Percentiles rank a stretch among this genome's conserved stretches.
These are phyloP conservation scores for Caenorhabditis sp. DNA, from an alignment of 2,888 invertebrate species.

Conservation along the genomic window DNA sequence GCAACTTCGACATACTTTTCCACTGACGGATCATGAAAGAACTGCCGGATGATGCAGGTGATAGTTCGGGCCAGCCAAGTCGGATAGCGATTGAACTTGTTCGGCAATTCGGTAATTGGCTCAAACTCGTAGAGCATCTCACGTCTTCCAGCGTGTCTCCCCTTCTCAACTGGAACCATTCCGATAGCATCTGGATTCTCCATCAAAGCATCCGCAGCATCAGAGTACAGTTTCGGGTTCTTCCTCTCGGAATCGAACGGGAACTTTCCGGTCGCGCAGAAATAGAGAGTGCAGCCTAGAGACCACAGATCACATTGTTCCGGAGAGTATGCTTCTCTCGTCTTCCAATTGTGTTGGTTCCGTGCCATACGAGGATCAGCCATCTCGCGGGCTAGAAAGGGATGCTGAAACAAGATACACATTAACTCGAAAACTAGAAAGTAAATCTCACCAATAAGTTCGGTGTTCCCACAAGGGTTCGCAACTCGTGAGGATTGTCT, in stretches of 20 bases:
- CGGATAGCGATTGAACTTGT: slow-evolving; percentile 39
- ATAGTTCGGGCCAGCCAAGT: slow-evolving; percentile 59
- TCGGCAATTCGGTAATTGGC: slow-evolving; percentile 38
- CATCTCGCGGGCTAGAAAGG: slow-evolving; percentile 50
- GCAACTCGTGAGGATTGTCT: slow-evolving; percentile 47
- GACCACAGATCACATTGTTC: slow-evolving; percentile 68
- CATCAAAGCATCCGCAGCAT: neutral
- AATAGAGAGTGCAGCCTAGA: slow-evolving; percentile 66
- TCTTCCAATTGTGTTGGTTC: slow-evolving; percentile 45
- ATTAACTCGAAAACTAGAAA: neutral
- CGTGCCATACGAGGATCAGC: slow-evolving; percentile 24
- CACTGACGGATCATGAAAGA: slow-evolving; percentile 64
- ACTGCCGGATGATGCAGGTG: slow-evolving; percentile 48
- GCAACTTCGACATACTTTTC: slow-evolving; percentile 51
- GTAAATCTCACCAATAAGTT: slow-evolving; percentile 63
- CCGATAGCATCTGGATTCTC: slow-evolving; percentile 46
- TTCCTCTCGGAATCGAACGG: slow-evolving; percentile 44
- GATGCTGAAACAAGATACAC: slow-evolving; percentile 46
- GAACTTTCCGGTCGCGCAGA: slow-evolving; percentile 59
- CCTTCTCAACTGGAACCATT: slow-evolving; percentile 19
- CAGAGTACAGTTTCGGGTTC: slow-evolving; percentile 34
- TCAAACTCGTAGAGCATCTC: slow-evolving; percentile 25
- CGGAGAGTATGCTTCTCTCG: slow-evolving; percentile 44
- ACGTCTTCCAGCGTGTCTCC: neutral
- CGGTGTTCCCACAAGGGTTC: slow-evolving; percentile 66